These are phyloP conservation scores for Apamea sordens DNA, from an alignment of 2,888 invertebrate species.

Conservation along the genomic window DNA sequence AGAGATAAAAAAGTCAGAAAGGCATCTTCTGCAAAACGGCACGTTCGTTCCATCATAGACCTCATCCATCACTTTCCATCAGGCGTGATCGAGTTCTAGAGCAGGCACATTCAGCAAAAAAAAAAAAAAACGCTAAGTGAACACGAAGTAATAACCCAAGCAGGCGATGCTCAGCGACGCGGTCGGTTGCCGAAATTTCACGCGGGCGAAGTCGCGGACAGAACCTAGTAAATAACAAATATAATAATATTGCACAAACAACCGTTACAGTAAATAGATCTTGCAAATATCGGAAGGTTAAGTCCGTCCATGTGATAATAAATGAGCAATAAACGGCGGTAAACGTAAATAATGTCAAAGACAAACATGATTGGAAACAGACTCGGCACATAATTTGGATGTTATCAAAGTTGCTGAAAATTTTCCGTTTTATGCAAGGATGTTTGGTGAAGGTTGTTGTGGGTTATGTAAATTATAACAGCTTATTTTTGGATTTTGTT, in stretches of 20 bases:
- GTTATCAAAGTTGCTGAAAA: constrained; percentile 30
- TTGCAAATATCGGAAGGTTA: constrained; percentile 52
- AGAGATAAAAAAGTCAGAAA: too few species aligned
- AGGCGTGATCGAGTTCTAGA: too few species aligned
- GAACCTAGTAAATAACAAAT: background rate
- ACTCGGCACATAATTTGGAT: constrained; percentile 35
- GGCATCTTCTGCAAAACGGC: too few species aligned
- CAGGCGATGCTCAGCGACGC: too few species aligned
- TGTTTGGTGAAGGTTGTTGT: constrained; percentile 49
- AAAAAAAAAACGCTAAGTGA: background rate
- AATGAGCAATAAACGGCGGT: constrained; percentile 53
- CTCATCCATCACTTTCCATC: too few species aligned
- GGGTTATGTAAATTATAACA: constrained; percentile 26
- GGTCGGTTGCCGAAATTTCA: background rate
- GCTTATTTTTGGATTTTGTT: constrained; percentile 28
- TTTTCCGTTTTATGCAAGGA: constrained; percentile 53
- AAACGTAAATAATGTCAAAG: constrained; percentile 55
- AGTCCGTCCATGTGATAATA: constrained; percentile 31
- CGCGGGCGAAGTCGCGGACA: too few species aligned
- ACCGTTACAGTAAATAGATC: constrained; percentile 49
- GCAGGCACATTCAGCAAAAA: too few species aligned
- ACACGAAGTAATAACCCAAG: background rate
- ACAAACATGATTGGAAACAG: constrained; percentile 50
- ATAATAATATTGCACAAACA: constrained; percentile 46
- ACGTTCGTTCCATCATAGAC: too few species aligned